A percentile compares a stretch with the other conserved stretches of the same genome.
Conservation (phyloP, 1,140 invertebrate genomes). For the Procambarus virginalis region DNA sequence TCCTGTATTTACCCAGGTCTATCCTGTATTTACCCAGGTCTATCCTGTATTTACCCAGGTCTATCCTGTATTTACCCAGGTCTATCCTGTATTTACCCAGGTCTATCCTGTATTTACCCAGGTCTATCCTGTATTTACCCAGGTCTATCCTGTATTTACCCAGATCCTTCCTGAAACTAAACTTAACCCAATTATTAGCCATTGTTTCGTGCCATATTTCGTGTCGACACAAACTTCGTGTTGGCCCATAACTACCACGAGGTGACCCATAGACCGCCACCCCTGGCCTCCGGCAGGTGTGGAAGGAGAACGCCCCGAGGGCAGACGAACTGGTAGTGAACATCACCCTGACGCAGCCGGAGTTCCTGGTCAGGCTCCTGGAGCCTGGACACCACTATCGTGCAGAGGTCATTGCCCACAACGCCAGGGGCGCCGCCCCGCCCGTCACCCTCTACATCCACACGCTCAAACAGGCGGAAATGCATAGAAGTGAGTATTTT, state of each 20-base stretch:
- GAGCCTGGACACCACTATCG: constrained; percentile 81
- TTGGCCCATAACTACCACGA: background rate
- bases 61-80: too few species aligned
- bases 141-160: too few species aligned
- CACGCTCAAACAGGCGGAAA: constrained; percentile 88
- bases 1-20: too few species aligned
- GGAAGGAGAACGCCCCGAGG: background rate
- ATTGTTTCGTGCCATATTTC: background rate
- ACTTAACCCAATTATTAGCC: background rate
- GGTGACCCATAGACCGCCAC: background rate
- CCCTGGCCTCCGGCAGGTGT: constrained; percentile 4
- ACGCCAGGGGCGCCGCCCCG: constrained; percentile 89
- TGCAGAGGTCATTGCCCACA: constrained; percentile 86
- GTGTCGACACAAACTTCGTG: background rate
- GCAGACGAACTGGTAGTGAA: constrained; percentile 13
- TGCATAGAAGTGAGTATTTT: constrained; percentile 19
- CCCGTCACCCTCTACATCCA: constrained; percentile 86
- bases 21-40: too few species aligned
- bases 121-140: too few species aligned
- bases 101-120: too few species aligned
- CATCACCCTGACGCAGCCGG: background rate
- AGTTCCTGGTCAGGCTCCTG: constrained; percentile 71
- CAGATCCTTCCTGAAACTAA: too few species aligned
- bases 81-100: too few species aligned
- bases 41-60: too few species aligned